Percentiles rank a stretch among this genome's conserved stretches.
phyloP scores from a whole-genome alignment of 2,113 vertebrate genomes.

The Chelonoidis abingdonii region DNA sequence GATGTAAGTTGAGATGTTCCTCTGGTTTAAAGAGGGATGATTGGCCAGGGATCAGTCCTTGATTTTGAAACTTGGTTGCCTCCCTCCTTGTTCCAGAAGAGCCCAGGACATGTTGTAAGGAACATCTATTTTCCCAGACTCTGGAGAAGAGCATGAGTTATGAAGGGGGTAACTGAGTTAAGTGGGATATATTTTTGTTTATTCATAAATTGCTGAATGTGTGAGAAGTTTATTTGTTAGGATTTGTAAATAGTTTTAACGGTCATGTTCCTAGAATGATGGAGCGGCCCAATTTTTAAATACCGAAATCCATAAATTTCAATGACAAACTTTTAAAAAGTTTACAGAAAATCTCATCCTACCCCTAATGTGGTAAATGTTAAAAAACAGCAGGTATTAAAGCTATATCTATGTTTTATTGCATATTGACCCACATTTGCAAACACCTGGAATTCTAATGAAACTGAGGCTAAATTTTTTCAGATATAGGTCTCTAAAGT shows the following conservation, averaged over 20 bases:
- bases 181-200: background rate
- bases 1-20: background rate
- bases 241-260: background rate
- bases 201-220: background rate
- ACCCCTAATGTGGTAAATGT: background rate
- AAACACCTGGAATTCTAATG: background rate
- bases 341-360: background rate
- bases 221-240: background rate
- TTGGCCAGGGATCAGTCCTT: background rate
- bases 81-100: background rate
- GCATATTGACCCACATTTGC: background rate
- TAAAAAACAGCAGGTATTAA: background rate
- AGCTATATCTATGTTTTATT: background rate
- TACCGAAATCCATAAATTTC: background rate
- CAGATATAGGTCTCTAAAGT: background rate
- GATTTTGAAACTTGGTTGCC: background rate
- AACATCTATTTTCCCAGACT: background rate
- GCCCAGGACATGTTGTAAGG: background rate
- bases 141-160: background rate
- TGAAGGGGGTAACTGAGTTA: accelerated
- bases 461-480: background rate
- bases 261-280: background rate
- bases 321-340: background rate
- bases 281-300: background rate
- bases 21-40: background rate